A percentile compares a stretch with the other conserved stretches of the same genome.
These are phyloP conservation scores for Hexactinellida sp. DNA, from an alignment of 37 sponge, comb jelly and placozoan species.

Conservation along the genomic window DNA sequence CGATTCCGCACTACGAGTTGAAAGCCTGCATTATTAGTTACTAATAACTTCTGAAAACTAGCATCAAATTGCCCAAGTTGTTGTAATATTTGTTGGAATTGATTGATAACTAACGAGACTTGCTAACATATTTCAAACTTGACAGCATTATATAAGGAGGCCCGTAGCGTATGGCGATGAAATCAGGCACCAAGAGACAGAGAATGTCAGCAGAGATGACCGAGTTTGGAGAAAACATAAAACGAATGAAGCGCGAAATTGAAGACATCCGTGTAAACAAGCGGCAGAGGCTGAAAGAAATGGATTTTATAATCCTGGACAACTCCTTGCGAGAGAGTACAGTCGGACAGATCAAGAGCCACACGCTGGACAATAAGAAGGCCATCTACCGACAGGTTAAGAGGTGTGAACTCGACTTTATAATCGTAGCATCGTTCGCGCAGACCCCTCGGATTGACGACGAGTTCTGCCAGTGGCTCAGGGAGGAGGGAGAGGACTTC, in stretches of 20 bases:
- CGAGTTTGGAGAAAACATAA: not conserved
- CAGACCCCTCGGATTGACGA: slow-evolving; percentile 64
- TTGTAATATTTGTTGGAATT: too few relatives aligned
- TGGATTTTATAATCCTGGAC: slow-evolving; percentile 71
- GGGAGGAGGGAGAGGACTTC: slow-evolving; percentile 35
- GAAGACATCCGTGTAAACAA: slow-evolving; percentile 25
- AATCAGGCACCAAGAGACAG: too few relatives aligned
- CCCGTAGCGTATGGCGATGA: too few relatives aligned
- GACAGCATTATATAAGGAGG: too few relatives aligned
- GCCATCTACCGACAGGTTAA: slow-evolving; percentile 48
- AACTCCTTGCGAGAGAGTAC: slow-evolving; percentile 89
- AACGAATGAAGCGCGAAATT: slow-evolving; percentile 16
- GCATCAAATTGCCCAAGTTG: too few relatives aligned
- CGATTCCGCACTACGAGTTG: too few relatives aligned
- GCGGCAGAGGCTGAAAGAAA: slow-evolving; percentile 28
- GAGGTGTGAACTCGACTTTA: slow-evolving; percentile 44
- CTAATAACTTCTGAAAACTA: too few relatives aligned
- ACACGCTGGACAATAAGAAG: slow-evolving; percentile 62
- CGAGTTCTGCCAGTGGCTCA: slow-evolving; percentile 36
- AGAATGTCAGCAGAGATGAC: not conserved
- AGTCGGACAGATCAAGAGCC: slow-evolving; percentile 61
- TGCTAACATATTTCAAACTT: too few relatives aligned
- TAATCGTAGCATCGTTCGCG: slow-evolving; percentile 63
- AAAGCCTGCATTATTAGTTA: too few relatives aligned
- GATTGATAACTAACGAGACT: too few relatives aligned